Percentiles rank a stretch among this genome's conserved stretches.
phyloP scores from a whole-genome alignment of 2,797 vertebrate genomes.

The Mallotus villosus region DNA sequence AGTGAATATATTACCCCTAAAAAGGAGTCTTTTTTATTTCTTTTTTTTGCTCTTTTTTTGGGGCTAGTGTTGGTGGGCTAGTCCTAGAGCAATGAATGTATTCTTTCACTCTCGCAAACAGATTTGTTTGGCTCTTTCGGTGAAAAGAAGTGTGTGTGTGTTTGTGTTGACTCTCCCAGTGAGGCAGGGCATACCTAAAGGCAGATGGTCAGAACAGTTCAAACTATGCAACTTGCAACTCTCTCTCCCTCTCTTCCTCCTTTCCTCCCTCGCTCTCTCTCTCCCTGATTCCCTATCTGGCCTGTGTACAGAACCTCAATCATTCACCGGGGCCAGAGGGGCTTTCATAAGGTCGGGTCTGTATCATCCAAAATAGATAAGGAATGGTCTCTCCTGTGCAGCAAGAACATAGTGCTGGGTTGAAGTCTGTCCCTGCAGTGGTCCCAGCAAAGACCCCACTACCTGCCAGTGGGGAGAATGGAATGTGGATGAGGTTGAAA shows the following conservation, averaged over 20 bases:
- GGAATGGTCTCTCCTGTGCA: slow-evolving; percentile 11
- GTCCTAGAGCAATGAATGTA: neutral
- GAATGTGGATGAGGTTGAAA: slow-evolving; percentile 27
- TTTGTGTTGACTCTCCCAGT: neutral
- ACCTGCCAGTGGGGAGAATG: slow-evolving; percentile 30
- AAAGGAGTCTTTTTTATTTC: neutral
- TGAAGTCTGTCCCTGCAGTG: slow-evolving; percentile 27
- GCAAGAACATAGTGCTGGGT: neutral
- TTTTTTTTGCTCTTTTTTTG: neutral
- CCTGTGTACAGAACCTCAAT: neutral
- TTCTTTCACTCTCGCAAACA: neutral
- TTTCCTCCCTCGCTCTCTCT: neutral
- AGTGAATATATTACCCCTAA: neutral
- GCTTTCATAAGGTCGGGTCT: neutral
- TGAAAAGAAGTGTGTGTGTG: neutral
- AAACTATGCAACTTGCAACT: slow-evolving; percentile 8
- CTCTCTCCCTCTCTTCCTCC: neutral
- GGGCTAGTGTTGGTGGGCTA: neutral
- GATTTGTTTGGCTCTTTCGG: neutral
- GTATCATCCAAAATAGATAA: slow-evolving; percentile 13
- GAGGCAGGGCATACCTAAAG: neutral
- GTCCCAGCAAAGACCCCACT: slow-evolving; percentile 36
- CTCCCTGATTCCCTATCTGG: slow-evolving; percentile 23
- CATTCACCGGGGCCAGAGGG: slow-evolving; percentile 7
- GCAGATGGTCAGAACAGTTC: neutral